Base-by-base conservation (phyloP, 2,113 vertebrate species). In the Lepus europaeus region DNA sequence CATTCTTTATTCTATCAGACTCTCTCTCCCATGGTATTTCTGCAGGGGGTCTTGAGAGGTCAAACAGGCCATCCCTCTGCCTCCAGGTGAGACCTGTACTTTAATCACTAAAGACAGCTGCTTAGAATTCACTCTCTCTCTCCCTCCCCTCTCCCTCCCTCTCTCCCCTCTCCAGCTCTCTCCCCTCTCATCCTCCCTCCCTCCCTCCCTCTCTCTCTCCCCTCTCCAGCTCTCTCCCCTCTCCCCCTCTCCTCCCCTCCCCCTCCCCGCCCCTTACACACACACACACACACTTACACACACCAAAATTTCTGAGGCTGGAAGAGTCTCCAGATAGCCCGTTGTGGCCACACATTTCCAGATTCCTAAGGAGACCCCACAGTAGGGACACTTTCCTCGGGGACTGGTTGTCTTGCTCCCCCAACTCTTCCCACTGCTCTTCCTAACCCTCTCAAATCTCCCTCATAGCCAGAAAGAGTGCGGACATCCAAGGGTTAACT, bases 321-420 rank as follows among this genome's bases (percentile, higher is more conserved):
- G 64, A 64, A 79, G 23, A 56, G 63, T 61, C 45, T 17, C 53
- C 63, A 23, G 29, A 17, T 31, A 90, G 59, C 16, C 25, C n/a
- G n/a, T 1, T 6, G n/a, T 90, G 33, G 20, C 2, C 66, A 27
- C 4, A 31, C 1, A 27, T 87, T 39, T 66, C 82, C 53, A 39
- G 49, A 49, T 53, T 91, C 68, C 29, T 17, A 31, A 33, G 66
- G 45, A 31, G 33, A 59, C 33, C 13, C 0, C 7, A 7, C 19
- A 8, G 0, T 3, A 2, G 6, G 6, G 49, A n/a, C 4, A 11
- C 10, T 53, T 22, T 68, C 5, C 45, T 3, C 2, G 14, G 63
- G 56, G 19, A 33, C 27, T 25, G 8, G 59, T 14, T 9, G 9
- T 6, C 20, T 74, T 29, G 4, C n/a, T 64, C 3, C 1, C 39